These are phyloP conservation scores for Machimus rusticus DNA, from an alignment of 2,888 invertebrate genomes.

Conservation along the genomic window DNA sequence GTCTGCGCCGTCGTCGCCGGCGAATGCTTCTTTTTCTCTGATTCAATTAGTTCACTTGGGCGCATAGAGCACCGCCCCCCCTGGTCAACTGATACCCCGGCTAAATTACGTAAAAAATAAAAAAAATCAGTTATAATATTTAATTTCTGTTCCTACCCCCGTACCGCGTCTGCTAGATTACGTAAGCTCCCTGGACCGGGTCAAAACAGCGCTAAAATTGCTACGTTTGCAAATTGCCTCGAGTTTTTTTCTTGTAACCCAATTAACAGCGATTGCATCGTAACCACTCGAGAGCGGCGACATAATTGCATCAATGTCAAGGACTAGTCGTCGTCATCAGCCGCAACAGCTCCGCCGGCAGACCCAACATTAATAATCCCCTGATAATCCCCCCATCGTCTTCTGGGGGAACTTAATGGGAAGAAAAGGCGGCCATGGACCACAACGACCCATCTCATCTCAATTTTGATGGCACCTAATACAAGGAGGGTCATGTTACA, in stretches of 20 bases:
- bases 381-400: neutral
- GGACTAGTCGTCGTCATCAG: neutral
- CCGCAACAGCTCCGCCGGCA: neutral
- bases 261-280: constrained; percentile 12
- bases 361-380: neutral
- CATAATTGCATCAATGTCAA: constrained; percentile 16
- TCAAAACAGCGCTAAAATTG: neutral
- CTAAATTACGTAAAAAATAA: constrained; percentile 5
- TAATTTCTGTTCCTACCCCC: neutral
- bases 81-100: neutral
- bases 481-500: neutral
- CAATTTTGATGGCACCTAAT: neutral
- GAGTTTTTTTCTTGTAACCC: neutral
- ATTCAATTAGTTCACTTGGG: neutral
- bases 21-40: neutral
- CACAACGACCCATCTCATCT: neutral
- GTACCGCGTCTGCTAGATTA: neutral
- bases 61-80: neutral
- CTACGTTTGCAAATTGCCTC: neutral
- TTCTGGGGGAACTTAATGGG: neutral
- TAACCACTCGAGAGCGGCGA: neutral
- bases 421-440: neutral
- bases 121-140: neutral
- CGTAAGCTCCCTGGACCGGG: neutral
- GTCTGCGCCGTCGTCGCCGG: neutral